Conservation (phyloP, 2,797 vertebrate genomes). For the Pyrrhura leucotis region DNA sequence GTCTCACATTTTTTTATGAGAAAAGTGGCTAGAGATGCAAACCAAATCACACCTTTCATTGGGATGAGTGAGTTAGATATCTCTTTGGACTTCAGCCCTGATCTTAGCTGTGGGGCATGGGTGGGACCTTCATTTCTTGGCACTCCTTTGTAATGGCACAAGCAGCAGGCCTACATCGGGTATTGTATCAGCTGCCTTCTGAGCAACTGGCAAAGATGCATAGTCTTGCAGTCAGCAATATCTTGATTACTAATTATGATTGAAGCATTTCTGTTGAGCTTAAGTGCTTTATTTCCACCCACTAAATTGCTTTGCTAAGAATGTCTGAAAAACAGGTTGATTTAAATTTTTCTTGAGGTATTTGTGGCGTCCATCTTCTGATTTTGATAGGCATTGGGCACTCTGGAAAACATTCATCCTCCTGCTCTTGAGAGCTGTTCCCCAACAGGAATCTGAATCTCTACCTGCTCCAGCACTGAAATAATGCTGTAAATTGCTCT, state of each 20-base stretch:
- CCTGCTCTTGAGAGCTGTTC: background rate
- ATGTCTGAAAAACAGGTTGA: background rate
- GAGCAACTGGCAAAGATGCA: background rate
- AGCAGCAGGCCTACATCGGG: background rate
- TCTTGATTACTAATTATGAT: background rate
- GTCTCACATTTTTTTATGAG: background rate
- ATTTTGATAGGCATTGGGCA: background rate
- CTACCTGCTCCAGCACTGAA: background rate
- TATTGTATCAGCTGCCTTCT: constrained; percentile 26
- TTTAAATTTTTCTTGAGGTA: background rate
- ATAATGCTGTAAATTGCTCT: background rate
- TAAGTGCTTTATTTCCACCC: background rate
- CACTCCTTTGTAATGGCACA: background rate
- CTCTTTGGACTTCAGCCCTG: background rate
- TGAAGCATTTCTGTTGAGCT: background rate
- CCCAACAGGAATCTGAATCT: background rate
- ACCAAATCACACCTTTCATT: background rate
- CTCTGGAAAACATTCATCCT: background rate
- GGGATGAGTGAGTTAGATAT: background rate
- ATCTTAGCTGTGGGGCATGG: constrained; percentile 50
- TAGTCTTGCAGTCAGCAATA: background rate
- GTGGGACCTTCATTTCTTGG: constrained; percentile 44
- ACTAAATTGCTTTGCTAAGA: background rate
- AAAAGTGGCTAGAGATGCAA: background rate
- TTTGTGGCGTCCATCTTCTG: background rate